Evolutionary conservation across 2,888 invertebrate species (phyloP).

Genomic region (Drosophila histrio): DNA sequence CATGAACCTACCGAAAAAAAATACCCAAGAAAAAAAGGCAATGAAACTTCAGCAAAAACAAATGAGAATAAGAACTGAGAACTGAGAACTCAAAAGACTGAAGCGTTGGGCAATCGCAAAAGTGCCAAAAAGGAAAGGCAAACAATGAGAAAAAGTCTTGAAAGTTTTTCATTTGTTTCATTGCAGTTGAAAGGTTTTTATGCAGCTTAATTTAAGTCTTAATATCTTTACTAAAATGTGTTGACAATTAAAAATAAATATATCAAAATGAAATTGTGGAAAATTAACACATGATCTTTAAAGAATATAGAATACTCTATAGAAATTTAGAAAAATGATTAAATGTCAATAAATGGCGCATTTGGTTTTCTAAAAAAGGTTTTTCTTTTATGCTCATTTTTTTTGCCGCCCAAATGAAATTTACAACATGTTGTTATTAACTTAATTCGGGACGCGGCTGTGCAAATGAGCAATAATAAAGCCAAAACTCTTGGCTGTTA

Average conservation of each 20-base stretch:
- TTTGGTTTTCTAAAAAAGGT: not conserved
- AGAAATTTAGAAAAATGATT: no score
- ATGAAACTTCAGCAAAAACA: constrained; percentile 24
- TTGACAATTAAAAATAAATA: not conserved
- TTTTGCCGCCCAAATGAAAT: constrained; percentile 10
- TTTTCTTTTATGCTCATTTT: constrained; percentile 8
- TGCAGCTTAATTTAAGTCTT: constrained; percentile 1
- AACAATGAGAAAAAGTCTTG: constrained; percentile 10
- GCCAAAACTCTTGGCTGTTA: constrained; percentile 68
- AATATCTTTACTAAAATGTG: not conserved
- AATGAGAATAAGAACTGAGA: not conserved
- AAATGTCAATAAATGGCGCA: constrained; percentile 15
- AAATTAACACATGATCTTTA: not conserved
- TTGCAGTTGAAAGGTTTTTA: constrained; percentile 7
- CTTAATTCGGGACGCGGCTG: constrained; percentile 38
- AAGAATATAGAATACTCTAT: not conserved
- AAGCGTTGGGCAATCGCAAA: constrained; percentile 3
- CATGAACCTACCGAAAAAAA: constrained; percentile 48
- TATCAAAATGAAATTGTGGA: not conserved
- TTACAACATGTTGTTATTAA: constrained; percentile 33
- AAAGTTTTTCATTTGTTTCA: constrained; percentile 19
- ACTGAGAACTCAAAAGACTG: constrained; percentile 4
- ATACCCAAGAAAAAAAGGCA: not conserved
- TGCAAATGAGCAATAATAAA: constrained; percentile 73
- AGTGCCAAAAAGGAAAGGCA: constrained; percentile 17